phyloP scores from a whole-genome alignment of 2,888 invertebrate genomes.

The Cerastis leucographa region DNA sequence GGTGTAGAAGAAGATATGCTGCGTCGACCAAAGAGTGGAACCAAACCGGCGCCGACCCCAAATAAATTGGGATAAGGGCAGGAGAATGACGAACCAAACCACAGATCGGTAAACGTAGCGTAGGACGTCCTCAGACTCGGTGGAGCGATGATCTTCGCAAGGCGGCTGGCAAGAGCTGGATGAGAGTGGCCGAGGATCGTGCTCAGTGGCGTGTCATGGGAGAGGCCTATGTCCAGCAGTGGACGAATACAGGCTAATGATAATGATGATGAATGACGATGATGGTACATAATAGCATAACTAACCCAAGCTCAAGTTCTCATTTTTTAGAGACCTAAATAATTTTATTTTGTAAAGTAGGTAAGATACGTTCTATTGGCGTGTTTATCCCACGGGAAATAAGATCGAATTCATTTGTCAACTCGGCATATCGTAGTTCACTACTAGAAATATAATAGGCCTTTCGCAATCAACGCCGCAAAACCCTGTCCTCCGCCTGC shows the following conservation, averaged over 20 bases:
- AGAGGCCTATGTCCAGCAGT: too few species aligned
- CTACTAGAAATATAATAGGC: neutral
- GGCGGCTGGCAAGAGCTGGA: too few species aligned
- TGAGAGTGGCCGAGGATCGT: too few species aligned
- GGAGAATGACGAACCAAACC: neutral
- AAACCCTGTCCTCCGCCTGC: neutral
- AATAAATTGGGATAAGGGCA: neutral
- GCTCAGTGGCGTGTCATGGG: too few species aligned
- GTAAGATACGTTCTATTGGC: neutral
- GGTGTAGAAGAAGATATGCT: neutral
- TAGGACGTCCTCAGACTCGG: too few species aligned
- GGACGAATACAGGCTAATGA: too few species aligned
- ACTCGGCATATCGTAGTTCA: neutral
- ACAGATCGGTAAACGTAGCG: too few species aligned
- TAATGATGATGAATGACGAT: too few species aligned
- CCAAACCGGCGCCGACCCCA: neutral
- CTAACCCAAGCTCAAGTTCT: neutral
- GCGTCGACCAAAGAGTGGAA: too few species aligned
- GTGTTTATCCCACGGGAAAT: neutral
- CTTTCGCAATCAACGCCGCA: neutral
- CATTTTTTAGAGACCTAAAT: neutral
- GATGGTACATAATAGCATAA: neutral
- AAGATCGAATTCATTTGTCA: neutral
- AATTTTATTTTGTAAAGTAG: neutral
- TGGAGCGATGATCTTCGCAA: too few species aligned